Base-by-base conservation (phyloP, 1,140 invertebrate genomes). In the Camponotus floridanus region DNA sequence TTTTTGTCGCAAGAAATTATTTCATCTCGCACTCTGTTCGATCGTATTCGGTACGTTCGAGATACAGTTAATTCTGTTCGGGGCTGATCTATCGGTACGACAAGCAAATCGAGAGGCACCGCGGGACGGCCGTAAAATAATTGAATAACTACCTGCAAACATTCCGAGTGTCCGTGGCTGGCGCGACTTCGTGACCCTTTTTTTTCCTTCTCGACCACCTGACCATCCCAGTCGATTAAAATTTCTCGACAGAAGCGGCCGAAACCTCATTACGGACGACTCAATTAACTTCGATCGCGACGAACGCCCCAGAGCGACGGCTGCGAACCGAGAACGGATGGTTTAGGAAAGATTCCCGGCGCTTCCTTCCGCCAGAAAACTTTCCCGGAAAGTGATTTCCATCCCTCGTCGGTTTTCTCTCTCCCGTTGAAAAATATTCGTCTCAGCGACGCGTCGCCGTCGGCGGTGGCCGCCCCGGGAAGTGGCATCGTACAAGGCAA, bases 201-300 rank as follows among this genome's bases (percentile, higher is more conserved):
- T 36, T 15, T 15, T 67, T 78, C 13, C 36, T 36, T 31, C 36
- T 6, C 61, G 59, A 42, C 57, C 33, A 33, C 15, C 26, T 26
- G 1, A 26, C 26, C n/a, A 33, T 33, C 42, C 42, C 61, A 33
- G 64, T 48, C 73, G 87, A 85, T 87, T 67, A 85, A 85, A 85
- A 85, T 85, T 88, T 79, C 67, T 67, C 86, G 80, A 88, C 67
- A 57, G 76, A 4, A 26, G 61, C 42, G 57, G 71, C 71, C 74
- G 62, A 86, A 86, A 86, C 76, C 85, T 86, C 85, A 86, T 86
- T 86, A 86, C 85, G 67, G 65, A 81, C 85, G 85, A 86, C 76
- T 86, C 85, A 81, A 86, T 86, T 86, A 86, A 86, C 65, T 80
- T 86, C 85, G 65, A 70, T 86, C 65, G 62, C 85, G 31, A 39